phyloP scores from a whole-genome alignment of 2,888 invertebrate genomes.

The Myathropa florea region DNA sequence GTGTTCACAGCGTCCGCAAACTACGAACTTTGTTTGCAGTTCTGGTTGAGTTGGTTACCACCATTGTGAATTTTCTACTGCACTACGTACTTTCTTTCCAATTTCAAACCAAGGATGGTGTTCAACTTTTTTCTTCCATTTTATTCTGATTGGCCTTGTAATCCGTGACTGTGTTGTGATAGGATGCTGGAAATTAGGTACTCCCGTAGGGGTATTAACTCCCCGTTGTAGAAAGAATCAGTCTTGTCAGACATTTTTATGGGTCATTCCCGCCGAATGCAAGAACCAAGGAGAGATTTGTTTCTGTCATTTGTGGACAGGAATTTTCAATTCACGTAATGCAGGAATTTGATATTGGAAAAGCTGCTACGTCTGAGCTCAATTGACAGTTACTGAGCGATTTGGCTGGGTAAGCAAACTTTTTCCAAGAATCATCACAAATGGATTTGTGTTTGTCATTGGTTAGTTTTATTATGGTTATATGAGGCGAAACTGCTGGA shows the following conservation, averaged over 20 bases:
- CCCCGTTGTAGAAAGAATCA: slow-evolving; percentile 17
- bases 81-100: slow-evolving; percentile 34
- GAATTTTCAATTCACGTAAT: slow-evolving; percentile 55
- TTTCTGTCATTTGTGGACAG: slow-evolving; percentile 60
- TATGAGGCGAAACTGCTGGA: slow-evolving; percentile 31
- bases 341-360: slow-evolving; percentile 43
- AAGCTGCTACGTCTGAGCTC: background rate
- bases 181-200: slow-evolving; percentile 11
- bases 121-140: slow-evolving; percentile 12
- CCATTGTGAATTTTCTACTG: background rate
- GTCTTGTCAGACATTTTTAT: slow-evolving; percentile 55
- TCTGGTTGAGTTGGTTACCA: slow-evolving; percentile 33
- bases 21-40: slow-evolving; percentile 55
- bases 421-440: background rate
- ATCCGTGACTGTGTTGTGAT: slow-evolving; percentile 36
- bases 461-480: slow-evolving; percentile 1
- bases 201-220: background rate
- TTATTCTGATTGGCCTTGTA: slow-evolving; percentile 49
- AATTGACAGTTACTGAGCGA: slow-evolving; percentile 36
- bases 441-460: slow-evolving; percentile 1
- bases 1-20: slow-evolving; percentile 37
- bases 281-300: slow-evolving; percentile 58
- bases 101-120: slow-evolving; percentile 22
- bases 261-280: slow-evolving; percentile 54
- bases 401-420: slow-evolving; percentile 47